Conservation (phyloP, 2,888 invertebrate genomes). For the Ommatoiulus sabulosus region DNA sequence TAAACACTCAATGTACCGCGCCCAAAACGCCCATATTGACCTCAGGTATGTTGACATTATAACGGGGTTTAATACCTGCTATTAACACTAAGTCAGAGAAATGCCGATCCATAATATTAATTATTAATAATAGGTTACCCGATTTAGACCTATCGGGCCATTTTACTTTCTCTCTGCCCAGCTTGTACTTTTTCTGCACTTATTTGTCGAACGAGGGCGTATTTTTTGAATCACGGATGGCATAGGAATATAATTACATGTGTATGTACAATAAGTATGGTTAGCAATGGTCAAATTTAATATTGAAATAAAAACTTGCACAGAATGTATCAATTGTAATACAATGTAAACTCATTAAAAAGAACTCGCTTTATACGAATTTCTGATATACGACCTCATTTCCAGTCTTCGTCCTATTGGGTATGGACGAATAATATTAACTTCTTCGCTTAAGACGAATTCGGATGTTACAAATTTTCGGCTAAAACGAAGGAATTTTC, state of each 20-base stretch:
- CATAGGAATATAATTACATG: neutral
- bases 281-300: too few relatives aligned
- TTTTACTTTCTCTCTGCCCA: neutral
- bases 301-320: too few relatives aligned
- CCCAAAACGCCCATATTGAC: conserved; percentile 39
- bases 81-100: conserved; percentile 12
- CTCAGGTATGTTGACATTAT: conserved; percentile 24
- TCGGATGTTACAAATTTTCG: too few relatives aligned
- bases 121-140: conserved; percentile 15
- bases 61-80: conserved; percentile 40
- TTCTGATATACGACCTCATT: too few relatives aligned
- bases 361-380: too few relatives aligned
- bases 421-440: too few relatives aligned
- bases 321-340: too few relatives aligned
- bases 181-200: neutral
- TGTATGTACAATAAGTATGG: neutral
- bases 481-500: too few relatives aligned
- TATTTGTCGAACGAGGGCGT: neutral
- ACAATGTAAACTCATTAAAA: too few relatives aligned
- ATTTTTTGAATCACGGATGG: neutral
- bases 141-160: neutral
- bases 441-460: too few relatives aligned
- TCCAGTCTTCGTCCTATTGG: too few relatives aligned
- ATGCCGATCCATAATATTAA: conserved; percentile 13
- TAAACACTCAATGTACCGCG: conserved; percentile 24